Evolutionary conservation across 2,113 vertebrate species (phyloP).

Genomic region (Leptobrachium ailaonicum): DNA sequence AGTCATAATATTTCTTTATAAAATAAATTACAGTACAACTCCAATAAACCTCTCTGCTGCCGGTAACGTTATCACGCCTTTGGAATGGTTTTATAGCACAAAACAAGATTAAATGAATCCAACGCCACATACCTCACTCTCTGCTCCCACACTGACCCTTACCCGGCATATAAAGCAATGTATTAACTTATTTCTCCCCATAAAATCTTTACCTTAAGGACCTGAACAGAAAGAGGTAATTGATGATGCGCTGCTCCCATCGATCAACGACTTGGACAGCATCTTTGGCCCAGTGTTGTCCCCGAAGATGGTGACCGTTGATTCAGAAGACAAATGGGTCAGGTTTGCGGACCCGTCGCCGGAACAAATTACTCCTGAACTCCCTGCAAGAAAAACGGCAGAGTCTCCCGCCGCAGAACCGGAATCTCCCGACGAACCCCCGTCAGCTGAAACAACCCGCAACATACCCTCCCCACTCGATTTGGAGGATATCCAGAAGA

Average conservation of each 20-base stretch:
- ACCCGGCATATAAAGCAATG: too few species aligned
- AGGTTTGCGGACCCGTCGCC: constrained; percentile 81
- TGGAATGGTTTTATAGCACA: too few species aligned
- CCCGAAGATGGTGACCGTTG: constrained; percentile 68
- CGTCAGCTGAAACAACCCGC: constrained; percentile 63
- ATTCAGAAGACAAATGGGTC: constrained; percentile 84
- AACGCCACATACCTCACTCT: not conserved
- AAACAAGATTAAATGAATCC: too few species aligned
- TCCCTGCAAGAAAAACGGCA: constrained; percentile 51
- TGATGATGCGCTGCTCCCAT: constrained; percentile 71
- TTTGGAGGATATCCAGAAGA: constrained; percentile 75
- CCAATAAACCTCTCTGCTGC: too few species aligned
- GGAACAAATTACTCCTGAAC: constrained; percentile 64
- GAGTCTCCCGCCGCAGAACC: constrained; percentile 64
- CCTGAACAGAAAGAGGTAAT: constrained; percentile 56
- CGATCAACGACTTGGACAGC: constrained; percentile 87
- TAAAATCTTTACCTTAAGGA: too few species aligned
- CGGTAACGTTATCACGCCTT: too few species aligned
- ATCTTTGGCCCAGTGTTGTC: constrained; percentile 86
- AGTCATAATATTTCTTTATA: too few species aligned
- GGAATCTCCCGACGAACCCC: constrained; percentile 55
- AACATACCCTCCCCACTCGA: constrained; percentile 76
- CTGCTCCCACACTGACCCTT: too few species aligned
- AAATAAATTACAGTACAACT: too few species aligned
- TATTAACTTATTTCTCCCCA: too few species aligned